Base-by-base conservation (phyloP, 2,113 vertebrate genomes). In the Burhinus oedicnemus region DNA sequence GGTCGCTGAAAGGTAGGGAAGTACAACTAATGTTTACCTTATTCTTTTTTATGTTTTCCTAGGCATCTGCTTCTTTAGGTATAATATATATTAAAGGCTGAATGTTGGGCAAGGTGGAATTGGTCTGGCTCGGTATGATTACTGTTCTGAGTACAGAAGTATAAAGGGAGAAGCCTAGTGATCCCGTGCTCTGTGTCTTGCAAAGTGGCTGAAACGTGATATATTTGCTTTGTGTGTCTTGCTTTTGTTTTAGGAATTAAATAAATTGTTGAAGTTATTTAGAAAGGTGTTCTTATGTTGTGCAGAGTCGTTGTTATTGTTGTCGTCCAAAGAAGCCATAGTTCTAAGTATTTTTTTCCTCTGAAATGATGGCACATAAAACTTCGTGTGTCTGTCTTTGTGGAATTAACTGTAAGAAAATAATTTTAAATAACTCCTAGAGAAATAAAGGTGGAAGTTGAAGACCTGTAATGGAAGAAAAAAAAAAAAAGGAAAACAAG, bases 241-340 rank as follows among this genome's bases (percentile, higher is more conserved):
- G 32, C 26, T 42, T 75, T 83, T 91, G 23, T 57, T 89, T 72
- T n/a, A 78, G 66, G 42, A 70, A 68, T 58, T 29, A 61, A 85
- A 66, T 29, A 77, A 44, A 45, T 44, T 21, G 5, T 76, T 54
- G 27, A 60, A 64, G 10, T 64, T 64, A 34, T 38, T 71, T 89
- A 54, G 29, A 69, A 69, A 68, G 9, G 1, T 51, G 15, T 42
- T 80, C 25, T 51, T 68, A 15, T 17, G 8, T 74, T 52, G 20
- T 87, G 17, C 23, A 27, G 0, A 2, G 38, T 64, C 0, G 0
- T 51, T 44, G 40, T 64, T 62, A 18, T 34, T 64, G 6, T 2
- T 58, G 79, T 80, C 86, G 17, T 69, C 25, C 11, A 40, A 61
- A 77, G 12, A 77, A 72, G 13, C 4, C 12, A 3, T 32, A 51